phyloP scores from a whole-genome alignment of 2,888 invertebrate genomes.

The Cheilosia vernalis region DNA sequence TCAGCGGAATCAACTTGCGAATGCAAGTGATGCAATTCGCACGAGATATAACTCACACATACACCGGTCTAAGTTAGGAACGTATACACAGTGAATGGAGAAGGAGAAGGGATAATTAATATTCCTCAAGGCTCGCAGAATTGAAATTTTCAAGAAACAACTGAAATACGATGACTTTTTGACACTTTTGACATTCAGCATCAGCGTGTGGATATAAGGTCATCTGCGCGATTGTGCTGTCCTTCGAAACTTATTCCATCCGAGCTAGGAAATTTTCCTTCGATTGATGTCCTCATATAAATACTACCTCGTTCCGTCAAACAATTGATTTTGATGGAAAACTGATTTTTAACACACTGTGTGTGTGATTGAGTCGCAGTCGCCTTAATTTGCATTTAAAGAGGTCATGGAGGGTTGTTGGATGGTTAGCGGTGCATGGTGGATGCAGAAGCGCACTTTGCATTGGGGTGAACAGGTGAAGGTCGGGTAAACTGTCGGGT shows the following conservation, averaged over 20 bases:
- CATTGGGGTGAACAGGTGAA: constrained; percentile 69
- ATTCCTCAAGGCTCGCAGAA: constrained; percentile 41
- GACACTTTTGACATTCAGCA: constrained; percentile 5
- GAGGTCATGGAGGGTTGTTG: constrained; percentile 60
- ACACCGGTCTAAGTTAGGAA: constrained; percentile 16
- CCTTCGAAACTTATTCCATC: neutral
- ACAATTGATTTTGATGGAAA: constrained; percentile 31
- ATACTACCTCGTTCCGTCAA: constrained; percentile 47
- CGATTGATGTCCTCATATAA: constrained; percentile 48
- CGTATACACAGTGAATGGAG: neutral
- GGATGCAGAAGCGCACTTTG: constrained; percentile 21
- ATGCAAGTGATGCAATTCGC: constrained; percentile 48
- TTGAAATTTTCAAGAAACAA: constrained; percentile 25
- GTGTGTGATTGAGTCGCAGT: constrained; percentile 21
- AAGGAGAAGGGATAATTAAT: constrained; percentile 17
- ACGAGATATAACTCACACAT: constrained; percentile 28
- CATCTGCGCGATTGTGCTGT: neutral
- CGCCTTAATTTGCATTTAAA: constrained; percentile 50
- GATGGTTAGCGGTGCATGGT: constrained; percentile 49
- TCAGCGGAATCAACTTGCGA: constrained; percentile 28
- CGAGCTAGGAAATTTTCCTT: neutral
- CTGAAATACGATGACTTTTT: neutral
- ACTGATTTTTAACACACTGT: neutral
- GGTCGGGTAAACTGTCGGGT: constrained; percentile 67
- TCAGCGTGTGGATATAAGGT: neutral